phyloP scores from a whole-genome alignment of 2,888 invertebrate genomes.

The Anoplius nigerrimus region DNA sequence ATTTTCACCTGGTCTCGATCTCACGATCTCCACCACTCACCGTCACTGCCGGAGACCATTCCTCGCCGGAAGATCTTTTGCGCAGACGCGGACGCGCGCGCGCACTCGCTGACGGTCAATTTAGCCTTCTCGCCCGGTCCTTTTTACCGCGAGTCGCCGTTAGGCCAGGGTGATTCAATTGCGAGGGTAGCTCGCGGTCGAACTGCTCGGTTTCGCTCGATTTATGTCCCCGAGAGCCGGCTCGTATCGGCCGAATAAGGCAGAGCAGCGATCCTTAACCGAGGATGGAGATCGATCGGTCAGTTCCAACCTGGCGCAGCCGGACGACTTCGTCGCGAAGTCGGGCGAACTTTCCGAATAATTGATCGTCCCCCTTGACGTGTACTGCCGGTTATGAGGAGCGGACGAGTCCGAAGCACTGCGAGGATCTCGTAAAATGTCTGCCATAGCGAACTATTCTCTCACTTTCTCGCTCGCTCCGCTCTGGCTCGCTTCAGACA shows the following conservation, averaged over 20 bases:
- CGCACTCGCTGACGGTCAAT: too few relatives aligned
- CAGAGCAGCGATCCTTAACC: background rate
- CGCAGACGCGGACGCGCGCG: too few relatives aligned
- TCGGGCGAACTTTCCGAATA: slow-evolving; percentile 20
- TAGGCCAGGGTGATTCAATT: slow-evolving; percentile 39
- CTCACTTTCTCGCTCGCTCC: too few relatives aligned
- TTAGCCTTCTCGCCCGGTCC: slow-evolving; percentile 27
- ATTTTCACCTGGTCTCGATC: slow-evolving; percentile 21
- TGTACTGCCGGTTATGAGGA: slow-evolving; percentile 13
- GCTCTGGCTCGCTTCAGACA: too few relatives aligned
- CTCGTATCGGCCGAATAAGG: background rate
- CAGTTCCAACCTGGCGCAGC: slow-evolving; percentile 14
- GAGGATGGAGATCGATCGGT: slow-evolving; percentile 16
- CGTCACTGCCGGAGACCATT: slow-evolving; percentile 32
- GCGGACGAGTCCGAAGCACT: slow-evolving; percentile 22
- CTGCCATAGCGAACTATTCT: background rate
- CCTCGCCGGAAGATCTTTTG: slow-evolving; percentile 15
- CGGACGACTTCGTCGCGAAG: slow-evolving; percentile 23
- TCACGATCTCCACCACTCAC: slow-evolving; percentile 34
- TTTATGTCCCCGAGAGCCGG: background rate
- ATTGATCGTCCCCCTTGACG: slow-evolving; percentile 31
- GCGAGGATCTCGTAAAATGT: slow-evolving; percentile 38
- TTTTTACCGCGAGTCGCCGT: background rate
- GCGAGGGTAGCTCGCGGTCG: slow-evolving; percentile 41
- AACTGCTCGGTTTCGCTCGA: background rate